Percentiles rank a stretch among this genome's conserved stretches.
These are phyloP conservation scores for Diogma glabrata DNA, from an alignment of 2,888 invertebrate species.

Conservation along the genomic window DNA sequence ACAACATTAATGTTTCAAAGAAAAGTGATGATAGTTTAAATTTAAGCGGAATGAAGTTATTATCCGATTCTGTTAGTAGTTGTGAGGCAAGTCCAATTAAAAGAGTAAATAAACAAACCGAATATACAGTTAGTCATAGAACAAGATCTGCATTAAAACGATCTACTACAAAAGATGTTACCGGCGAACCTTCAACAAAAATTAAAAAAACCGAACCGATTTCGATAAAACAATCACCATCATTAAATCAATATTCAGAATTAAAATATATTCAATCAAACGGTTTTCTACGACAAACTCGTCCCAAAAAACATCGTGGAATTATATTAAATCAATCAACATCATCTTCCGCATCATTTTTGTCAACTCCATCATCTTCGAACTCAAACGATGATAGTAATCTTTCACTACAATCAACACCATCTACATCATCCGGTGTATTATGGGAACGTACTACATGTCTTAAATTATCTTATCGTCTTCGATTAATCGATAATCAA, in stretches of 20 bases:
- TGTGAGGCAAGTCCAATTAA: conserved; percentile 2
- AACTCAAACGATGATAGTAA: background rate
- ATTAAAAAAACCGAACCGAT: background rate
- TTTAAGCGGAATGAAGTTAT: background rate
- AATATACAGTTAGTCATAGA: too few species aligned
- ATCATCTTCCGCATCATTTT: background rate
- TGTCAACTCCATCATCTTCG: background rate
- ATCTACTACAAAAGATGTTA: background rate
- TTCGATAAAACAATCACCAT: background rate
- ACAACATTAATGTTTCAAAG: background rate
- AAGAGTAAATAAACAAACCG: too few species aligned
- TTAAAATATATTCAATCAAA: conserved; percentile 8
- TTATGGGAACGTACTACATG: conserved; percentile 23
- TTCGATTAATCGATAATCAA: conserved; percentile 22
- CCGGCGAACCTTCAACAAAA: background rate
- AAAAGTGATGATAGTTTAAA: background rate
- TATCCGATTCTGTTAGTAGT: background rate
- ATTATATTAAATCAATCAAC: conserved; percentile 3
- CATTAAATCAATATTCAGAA: conserved; percentile 1
- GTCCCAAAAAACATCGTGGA: conserved; percentile 5
- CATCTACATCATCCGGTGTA: too few species aligned
- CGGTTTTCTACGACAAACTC: conserved; percentile 1
- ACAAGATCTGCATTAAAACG: background rate
- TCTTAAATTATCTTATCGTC: conserved; percentile 26
- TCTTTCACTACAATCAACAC: background rate